Percentiles rank a stretch among this genome's conserved stretches.
Conservation (phyloP, 2,797 vertebrate species). For the Enteromius thamalakanensis region DNA sequence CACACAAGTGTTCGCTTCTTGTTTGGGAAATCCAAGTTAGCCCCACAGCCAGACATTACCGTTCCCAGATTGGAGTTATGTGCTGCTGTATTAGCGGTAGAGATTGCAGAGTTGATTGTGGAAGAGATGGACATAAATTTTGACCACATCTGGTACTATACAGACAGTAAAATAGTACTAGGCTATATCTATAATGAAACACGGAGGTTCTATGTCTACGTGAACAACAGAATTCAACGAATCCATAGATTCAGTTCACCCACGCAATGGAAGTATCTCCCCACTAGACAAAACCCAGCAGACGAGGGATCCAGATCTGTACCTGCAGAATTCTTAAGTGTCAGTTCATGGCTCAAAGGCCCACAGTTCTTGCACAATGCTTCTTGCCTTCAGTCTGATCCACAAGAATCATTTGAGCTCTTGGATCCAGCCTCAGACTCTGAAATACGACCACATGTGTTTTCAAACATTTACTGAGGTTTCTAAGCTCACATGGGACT, state of each 20-base stretch:
- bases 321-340: not conserved
- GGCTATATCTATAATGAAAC: no score
- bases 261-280: conserved; percentile 31
- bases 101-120: no score
- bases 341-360: not conserved
- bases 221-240: conserved; percentile 43
- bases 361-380: conserved; percentile 9
- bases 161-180: no score
- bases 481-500: no score
- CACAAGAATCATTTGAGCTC: not conserved
- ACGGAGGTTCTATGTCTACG: conserved; percentile 25
- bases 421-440: not conserved
- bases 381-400: not conserved
- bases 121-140: no score
- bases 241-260: not conserved
- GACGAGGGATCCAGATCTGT: conserved; percentile 18
- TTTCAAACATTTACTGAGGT: no score
- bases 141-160: no score
- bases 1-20: no score
- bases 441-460: not conserved
- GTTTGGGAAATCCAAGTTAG: no score
- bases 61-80: no score
- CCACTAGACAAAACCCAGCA: conserved; percentile 13
- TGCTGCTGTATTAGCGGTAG: no score
- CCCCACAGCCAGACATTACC: no score